Percentiles rank a stretch among this genome's conserved stretches.
Conservation (phyloP, 2,113 vertebrate genomes). For the Chloroceryle aenea region DNA sequence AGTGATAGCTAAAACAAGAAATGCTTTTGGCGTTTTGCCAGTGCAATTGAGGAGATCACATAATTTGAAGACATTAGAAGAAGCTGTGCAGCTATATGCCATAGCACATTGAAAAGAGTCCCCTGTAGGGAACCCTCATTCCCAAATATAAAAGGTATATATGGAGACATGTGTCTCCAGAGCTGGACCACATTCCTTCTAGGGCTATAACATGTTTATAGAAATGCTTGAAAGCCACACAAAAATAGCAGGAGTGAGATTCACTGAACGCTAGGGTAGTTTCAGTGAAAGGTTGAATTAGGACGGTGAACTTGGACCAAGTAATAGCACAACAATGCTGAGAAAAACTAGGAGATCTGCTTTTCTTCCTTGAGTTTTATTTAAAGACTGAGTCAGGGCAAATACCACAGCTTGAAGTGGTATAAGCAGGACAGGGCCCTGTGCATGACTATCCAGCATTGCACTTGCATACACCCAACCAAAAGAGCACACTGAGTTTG, state of each 20-base stretch:
- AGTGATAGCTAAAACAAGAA: not conserved
- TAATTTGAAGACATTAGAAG: not conserved
- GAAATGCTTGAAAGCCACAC: accelerated
- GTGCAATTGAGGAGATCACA: not conserved
- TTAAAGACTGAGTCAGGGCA: not conserved
- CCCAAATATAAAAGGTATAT: not conserved
- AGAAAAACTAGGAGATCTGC: not conserved
- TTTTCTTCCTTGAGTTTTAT: not conserved
- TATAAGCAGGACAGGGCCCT: not conserved
- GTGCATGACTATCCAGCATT: not conserved
- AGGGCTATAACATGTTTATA: not conserved
- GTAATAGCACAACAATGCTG: not conserved
- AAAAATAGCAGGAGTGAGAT: not conserved
- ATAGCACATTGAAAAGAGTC: not conserved
- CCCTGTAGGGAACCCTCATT: not conserved
- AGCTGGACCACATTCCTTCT: not conserved
- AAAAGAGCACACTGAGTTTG: not conserved
- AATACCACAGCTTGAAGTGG: not conserved
- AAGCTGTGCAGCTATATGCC: not conserved
- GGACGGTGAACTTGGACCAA: not conserved
- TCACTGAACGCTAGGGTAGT: not conserved
- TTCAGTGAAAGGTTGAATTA: not conserved
- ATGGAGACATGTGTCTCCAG: not conserved
- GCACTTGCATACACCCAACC: accelerated
- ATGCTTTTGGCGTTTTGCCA: not conserved